Evolutionary conservation across 2,113 vertebrate genomes (phyloP), one percentile per base, ranked within the genome.

Genomic region (Ochotona princeps): DNA sequence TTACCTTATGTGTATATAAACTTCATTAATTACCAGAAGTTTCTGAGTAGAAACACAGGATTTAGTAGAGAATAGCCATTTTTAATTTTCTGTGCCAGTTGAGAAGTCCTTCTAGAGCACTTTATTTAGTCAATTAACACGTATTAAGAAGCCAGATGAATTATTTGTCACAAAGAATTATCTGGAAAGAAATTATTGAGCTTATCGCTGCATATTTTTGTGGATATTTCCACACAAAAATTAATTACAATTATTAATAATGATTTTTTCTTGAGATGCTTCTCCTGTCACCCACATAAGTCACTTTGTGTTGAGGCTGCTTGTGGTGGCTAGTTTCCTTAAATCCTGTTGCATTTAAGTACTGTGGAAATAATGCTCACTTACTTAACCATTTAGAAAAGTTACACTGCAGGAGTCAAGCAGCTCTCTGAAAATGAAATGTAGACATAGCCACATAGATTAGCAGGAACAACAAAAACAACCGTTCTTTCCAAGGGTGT

Each of bases 201-300:
- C 92, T 97, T 95, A 96, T 70, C 95, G 87, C 97, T 97, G 97
- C 97, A 87, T 97, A 95, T 96, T 94, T 96, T 97, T 95, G 79
- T 97, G 97, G 97, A 96, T 95, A 96, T 97, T 97, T 90, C 97
- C 80, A 97, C 61, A 95, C 32, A 4, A 96, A 95, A 98, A 98
- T 98, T 97, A 97, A 97, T 97, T 98, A 97, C 87, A 97, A 97
- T 96, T 98, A 97, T 97, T 97, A 97, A 96, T 97, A 96, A 95
- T 1, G 0, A 47, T 97, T 97, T 97, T 95, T 96, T 97, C 96
- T 80, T 1, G 92, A 92, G 96, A 95, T 6, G 44, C 13, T 69
- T 95, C 66, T 90, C 92, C 80, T 93, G 78, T 28, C 21, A 89
- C 73, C 95, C 78, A 96, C 95, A 86, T 96, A 80, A 96, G 96